phyloP scores from a whole-genome alignment of 2,888 invertebrate species.

The Cancer borealis region DNA sequence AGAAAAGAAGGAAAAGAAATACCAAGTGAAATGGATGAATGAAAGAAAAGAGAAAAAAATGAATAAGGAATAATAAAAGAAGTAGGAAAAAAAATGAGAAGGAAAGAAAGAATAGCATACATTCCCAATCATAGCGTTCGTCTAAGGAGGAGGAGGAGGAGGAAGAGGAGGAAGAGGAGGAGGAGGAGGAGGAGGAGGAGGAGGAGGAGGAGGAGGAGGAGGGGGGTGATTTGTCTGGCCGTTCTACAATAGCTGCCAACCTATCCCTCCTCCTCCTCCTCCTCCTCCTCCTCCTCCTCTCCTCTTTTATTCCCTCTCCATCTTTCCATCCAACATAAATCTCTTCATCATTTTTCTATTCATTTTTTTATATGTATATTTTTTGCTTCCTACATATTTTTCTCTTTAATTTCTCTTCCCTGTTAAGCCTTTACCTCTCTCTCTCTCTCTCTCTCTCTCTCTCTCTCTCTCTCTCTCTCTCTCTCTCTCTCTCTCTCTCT shows the following conservation, averaged over 20 bases:
- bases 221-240: conserved; percentile 17
- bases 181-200: neutral
- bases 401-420: neutral
- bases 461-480: conserved; percentile 38
- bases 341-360: too few relatives aligned
- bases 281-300: neutral
- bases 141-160: neutral
- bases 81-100: neutral
- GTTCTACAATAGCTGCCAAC: conserved; percentile 21
- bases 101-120: neutral
- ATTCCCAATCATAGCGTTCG: neutral
- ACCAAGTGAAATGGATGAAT: neutral
- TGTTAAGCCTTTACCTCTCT: neutral
- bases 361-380: neutral
- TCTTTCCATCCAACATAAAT: neutral
- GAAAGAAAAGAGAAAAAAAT: neutral
- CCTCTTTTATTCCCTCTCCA: neutral
- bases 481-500: conserved; percentile 36
- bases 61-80: neutral
- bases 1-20: neutral
- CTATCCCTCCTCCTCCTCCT: neutral
- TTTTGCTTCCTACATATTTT: neutral
- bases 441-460: neutral
- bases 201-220: neutral
- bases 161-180: neutral